A percentile compares a stretch with the other conserved stretches of the same genome.
phyloP scores from a whole-genome alignment of 2,888 invertebrate species.

The Metopia argyrocephala region DNA sequence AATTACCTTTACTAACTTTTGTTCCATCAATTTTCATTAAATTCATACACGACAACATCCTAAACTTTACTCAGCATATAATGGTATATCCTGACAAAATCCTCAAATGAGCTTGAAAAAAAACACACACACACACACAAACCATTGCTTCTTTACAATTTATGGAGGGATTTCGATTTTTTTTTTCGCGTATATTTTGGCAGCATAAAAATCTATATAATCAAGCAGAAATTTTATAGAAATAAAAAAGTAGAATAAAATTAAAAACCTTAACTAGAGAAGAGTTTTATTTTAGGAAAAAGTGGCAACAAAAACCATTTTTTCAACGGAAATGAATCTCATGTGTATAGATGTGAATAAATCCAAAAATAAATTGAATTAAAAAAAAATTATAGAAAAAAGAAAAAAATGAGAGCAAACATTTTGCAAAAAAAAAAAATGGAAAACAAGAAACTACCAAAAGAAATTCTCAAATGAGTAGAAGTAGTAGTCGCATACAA shows the following conservation, averaged over 20 bases:
- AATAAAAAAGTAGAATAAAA: no score
- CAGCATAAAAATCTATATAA: constrained; percentile 39
- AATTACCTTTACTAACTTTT: constrained; percentile 77
- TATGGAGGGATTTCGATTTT: constrained; percentile 46
- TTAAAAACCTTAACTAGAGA: constrained; percentile 44
- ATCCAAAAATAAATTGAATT: constrained; percentile 78
- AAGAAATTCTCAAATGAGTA: constrained; percentile 23
- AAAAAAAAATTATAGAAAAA: constrained; percentile 71
- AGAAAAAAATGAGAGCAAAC: constrained; percentile 36
- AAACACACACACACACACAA: neutral
- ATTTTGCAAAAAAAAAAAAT: constrained; percentile 4
- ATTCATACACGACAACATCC: constrained; percentile 62
- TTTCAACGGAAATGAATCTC: constrained; percentile 73
- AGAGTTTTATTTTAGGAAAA: constrained; percentile 1
- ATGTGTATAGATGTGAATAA: constrained; percentile 78
- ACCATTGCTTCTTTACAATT: constrained; percentile 58
- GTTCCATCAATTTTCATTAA: constrained; percentile 78
- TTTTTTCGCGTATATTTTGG: constrained; percentile 47
- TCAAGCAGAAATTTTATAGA: constrained; percentile 44
- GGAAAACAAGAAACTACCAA: constrained; percentile 13
- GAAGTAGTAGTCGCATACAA: constrained; percentile 20
- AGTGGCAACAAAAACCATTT: constrained; percentile 10
- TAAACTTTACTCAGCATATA: constrained; percentile 31
- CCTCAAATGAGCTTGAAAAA: constrained; percentile 8
- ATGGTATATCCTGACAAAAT: constrained; percentile 42